Conservation (phyloP, 2,888 invertebrate genomes). For the Drosophila barbarae region DNA sequence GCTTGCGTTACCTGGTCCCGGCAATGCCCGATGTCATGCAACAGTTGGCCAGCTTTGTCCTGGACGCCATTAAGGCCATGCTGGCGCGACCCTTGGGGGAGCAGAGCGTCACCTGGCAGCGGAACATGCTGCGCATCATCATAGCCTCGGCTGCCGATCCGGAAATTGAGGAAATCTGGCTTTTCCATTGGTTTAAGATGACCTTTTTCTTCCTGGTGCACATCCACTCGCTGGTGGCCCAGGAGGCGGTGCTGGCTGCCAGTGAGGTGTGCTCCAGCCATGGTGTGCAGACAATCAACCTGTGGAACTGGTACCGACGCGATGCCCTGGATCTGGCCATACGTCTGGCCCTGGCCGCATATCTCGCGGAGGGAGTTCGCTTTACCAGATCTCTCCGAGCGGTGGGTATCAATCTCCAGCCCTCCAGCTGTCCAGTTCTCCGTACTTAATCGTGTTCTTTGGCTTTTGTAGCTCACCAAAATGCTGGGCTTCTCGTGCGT, state of each 20-base stretch:
- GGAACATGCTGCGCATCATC: slow-evolving; percentile 62
- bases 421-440: neutral
- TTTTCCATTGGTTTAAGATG: slow-evolving; percentile 77
- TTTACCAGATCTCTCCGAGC: slow-evolving; percentile 59
- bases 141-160: slow-evolving; percentile 39
- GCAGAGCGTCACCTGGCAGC: slow-evolving; percentile 38
- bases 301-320: slow-evolving; percentile 79
- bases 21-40: slow-evolving; percentile 53
- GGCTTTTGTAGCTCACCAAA: slow-evolving; percentile 80
- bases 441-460: neutral
- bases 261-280: slow-evolving; percentile 76
- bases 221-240: slow-evolving; percentile 71
- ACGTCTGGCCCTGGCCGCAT: slow-evolving; percentile 70
- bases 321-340: slow-evolving; percentile 75
- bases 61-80: slow-evolving; percentile 44
- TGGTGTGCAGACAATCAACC: slow-evolving; percentile 70
- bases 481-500: slow-evolving; percentile 86
- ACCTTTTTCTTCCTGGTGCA: slow-evolving; percentile 76
- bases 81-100: slow-evolving; percentile 33
- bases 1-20: slow-evolving; percentile 48
- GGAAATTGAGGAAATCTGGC: slow-evolving; percentile 72
- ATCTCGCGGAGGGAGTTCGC: slow-evolving; percentile 70
- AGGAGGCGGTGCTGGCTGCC: slow-evolving; percentile 76
- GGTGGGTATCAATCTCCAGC: slow-evolving; percentile 2
- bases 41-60: slow-evolving; percentile 50